These are phyloP conservation scores for Brachypalpus laphriformis DNA, from an alignment of 2,888 invertebrate genomes.

Conservation along the genomic window DNA sequence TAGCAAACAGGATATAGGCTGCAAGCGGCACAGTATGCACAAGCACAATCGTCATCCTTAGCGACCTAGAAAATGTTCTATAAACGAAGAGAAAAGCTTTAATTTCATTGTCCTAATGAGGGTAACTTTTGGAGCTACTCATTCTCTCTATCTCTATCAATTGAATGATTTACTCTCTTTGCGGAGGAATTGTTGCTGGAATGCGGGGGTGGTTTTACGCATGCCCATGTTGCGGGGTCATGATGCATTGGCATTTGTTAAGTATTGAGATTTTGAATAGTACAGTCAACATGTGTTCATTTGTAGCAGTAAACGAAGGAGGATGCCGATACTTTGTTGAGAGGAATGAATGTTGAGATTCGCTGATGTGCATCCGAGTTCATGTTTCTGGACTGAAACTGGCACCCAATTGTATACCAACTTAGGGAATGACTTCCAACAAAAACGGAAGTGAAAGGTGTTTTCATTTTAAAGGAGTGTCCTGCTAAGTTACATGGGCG, in stretches of 20 bases:
- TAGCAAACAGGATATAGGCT: slow-evolving; percentile 73
- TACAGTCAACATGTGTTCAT: neutral
- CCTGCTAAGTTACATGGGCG: too few relatives aligned
- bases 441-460: too few relatives aligned
- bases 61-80: slow-evolving; percentile 68
- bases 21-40: slow-evolving; percentile 64
- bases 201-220: neutral
- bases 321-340: neutral
- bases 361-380: neutral
- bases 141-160: neutral
- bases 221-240: neutral
- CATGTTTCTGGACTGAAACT: too few relatives aligned
- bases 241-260: neutral
- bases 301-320: neutral
- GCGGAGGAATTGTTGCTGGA: neutral
- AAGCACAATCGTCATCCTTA: slow-evolving; percentile 60
- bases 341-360: too few relatives aligned
- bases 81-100: slow-evolving; percentile 66
- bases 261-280: neutral
- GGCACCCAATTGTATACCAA: too few relatives aligned
- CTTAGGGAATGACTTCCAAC: too few relatives aligned
- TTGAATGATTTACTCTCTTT: neutral
- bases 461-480: too few relatives aligned
- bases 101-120: slow-evolving; percentile 46
- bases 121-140: slow-evolving; percentile 28